A percentile compares a stretch with the other conserved stretches of the same genome.
Conservation (phyloP, 2,797 vertebrate species). For the Rhynchotus rufescens region DNA sequence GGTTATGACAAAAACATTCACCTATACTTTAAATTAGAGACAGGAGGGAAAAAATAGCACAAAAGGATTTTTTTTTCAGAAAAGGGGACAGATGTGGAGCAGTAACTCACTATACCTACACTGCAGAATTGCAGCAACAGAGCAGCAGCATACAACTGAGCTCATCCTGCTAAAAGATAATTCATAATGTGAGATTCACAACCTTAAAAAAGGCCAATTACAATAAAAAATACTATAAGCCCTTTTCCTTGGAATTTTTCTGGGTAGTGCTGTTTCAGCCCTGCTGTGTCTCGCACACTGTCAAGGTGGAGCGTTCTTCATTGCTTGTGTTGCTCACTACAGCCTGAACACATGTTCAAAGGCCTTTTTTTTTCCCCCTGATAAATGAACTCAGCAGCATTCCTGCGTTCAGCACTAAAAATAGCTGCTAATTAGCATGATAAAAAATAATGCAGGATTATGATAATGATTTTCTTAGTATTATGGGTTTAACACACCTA, state of each 20-base stretch:
- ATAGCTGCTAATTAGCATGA: conserved; percentile 14
- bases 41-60: background rate
- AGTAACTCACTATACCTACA: background rate
- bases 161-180: background rate
- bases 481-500: background rate
- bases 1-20: background rate
- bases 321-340: conserved; percentile 9
- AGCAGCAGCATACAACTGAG: background rate
- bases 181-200: too few species aligned
- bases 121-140: background rate
- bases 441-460: conserved; percentile 28
- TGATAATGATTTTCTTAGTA: conserved; percentile 16
- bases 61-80: background rate
- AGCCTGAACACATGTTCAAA: background rate
- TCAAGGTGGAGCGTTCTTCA: background rate
- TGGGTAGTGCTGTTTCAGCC: background rate
- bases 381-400: conserved; percentile 1
- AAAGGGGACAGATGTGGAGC: background rate
- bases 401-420: conserved; percentile 29
- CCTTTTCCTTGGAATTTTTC: background rate
- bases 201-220: too few species aligned
- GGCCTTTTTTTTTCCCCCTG: background rate
- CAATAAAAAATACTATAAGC: background rate
- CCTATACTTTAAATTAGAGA: background rate
- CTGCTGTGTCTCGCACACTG: background rate